Percentiles rank a stretch among this genome's conserved stretches.
Conservation (phyloP, 2,113 vertebrate genomes). For the Notarius quadriscutis region DNA sequence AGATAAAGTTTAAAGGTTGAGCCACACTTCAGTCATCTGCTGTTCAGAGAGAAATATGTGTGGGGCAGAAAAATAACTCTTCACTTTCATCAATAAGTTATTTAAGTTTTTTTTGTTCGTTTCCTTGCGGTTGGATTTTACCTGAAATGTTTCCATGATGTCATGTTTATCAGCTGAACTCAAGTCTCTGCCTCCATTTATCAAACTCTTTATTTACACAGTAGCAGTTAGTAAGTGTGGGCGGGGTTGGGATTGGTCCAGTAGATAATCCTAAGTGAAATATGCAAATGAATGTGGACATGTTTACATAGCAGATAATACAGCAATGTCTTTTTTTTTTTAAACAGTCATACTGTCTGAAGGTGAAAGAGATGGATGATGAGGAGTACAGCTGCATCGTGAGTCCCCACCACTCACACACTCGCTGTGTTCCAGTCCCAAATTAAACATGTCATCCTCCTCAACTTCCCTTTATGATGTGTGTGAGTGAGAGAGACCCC, state of each 20-base stretch:
- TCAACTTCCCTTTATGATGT: not conserved
- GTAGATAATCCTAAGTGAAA: not conserved
- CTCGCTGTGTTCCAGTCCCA: not conserved
- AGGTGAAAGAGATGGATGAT: conserved; percentile 99
- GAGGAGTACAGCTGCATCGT: conserved; percentile 98
- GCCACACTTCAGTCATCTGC: not conserved
- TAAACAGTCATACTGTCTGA: conserved; percentile 92
- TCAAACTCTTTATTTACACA: not conserved
- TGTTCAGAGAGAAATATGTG: not conserved
- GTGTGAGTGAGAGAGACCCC: not conserved
- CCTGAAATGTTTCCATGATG: not conserved
- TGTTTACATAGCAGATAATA: not conserved
- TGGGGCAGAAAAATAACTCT: too few relatives aligned
- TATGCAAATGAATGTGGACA: not conserved
- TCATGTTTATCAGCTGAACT: not conserved
- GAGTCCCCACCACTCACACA: conserved; percentile 66
- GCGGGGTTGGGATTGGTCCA: not conserved
- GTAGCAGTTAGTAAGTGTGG: not conserved
- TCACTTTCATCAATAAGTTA: not conserved
- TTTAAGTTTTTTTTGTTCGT: not conserved
- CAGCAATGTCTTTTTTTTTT: not conserved
- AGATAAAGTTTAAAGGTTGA: not conserved
- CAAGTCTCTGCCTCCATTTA: not conserved
- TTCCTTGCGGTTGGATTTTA: not conserved
- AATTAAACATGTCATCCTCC: not conserved